Conservation (phyloP, 1,140 invertebrate species). For the Sminthurides bifidus region DNA sequence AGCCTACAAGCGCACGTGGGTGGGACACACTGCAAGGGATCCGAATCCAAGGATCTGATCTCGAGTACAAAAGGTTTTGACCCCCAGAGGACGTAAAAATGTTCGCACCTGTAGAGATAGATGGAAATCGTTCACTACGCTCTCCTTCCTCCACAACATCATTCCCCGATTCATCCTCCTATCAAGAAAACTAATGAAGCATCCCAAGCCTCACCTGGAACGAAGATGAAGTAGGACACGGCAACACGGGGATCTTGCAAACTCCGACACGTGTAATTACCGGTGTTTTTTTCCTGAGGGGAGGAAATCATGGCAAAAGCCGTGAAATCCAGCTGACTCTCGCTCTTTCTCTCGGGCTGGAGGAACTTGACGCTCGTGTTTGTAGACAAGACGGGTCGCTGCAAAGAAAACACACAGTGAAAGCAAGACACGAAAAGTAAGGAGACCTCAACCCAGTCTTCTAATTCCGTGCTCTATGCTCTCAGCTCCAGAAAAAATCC, state of each 20-base stretch:
- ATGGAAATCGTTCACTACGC: not conserved
- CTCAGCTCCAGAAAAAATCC: no score
- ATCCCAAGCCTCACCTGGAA: constrained; percentile 19
- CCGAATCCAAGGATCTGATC: constrained; percentile 8
- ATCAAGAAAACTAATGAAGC: no score
- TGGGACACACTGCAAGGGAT: constrained; percentile 20
- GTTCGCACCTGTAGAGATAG: constrained; percentile 7
- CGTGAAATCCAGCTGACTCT: not conserved
- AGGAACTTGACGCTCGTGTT: constrained; percentile 8
- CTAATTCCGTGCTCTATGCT: no score
- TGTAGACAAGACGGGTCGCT: constrained; percentile 10
- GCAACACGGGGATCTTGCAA: constrained; percentile 11
- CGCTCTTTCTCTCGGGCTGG: not conserved
- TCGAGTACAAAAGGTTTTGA: not conserved
- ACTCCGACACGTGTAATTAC: constrained; percentile 23
- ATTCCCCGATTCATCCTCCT: not conserved
- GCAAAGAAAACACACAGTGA: not conserved
- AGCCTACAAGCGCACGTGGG: constrained; percentile 15
- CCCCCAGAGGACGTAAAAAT: constrained; percentile 13
- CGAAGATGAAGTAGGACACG: constrained; percentile 17
- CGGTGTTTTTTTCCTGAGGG: constrained; percentile 6
- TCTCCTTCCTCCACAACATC: not conserved
- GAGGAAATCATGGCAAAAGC: constrained; percentile 1
- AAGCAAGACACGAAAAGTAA: not conserved
- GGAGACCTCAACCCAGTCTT: not conserved